Conservation (phyloP, 2,888 invertebrate genomes). For the Ptilodon capucinus region DNA sequence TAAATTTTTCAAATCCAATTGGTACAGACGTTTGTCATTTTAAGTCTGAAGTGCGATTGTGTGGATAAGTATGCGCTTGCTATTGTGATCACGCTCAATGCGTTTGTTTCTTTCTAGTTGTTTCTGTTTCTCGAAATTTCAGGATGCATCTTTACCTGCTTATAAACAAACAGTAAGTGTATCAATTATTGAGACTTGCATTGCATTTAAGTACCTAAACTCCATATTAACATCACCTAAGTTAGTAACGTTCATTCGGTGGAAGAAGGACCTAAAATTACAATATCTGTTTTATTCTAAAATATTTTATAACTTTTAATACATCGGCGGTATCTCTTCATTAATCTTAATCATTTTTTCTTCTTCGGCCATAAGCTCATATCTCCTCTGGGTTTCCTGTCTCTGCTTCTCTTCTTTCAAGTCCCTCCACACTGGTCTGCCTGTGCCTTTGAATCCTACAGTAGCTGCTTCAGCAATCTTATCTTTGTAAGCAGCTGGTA, state of each 20-base stretch:
- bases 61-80: not conserved
- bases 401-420: conserved; percentile 14
- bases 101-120: not conserved
- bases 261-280: too few relatives aligned
- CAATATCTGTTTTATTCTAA: not conserved
- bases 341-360: conserved; percentile 7
- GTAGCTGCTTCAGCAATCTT: conserved; percentile 42
- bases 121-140: not conserved
- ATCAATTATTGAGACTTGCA: too few relatives aligned
- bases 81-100: not conserved
- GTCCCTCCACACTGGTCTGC: conserved; percentile 41
- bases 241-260: too few relatives aligned
- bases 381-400: not conserved
- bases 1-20: too few relatives aligned
- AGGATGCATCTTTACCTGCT: not conserved
- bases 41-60: too few relatives aligned
- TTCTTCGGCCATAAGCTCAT: conserved; percentile 8
- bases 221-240: too few relatives aligned
- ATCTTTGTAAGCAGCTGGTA: conserved; percentile 37
- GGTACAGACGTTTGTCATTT: too few relatives aligned
- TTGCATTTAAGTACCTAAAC: too few relatives aligned
- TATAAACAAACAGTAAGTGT: too few relatives aligned
- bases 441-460: conserved; percentile 47
- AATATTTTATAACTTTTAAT: not conserved
- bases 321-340: not conserved